Evolutionary conservation across 2,888 invertebrate species (phyloP), one percentile per base, ranked within the genome.

Genomic region (Anarsia innoxiella): DNA sequence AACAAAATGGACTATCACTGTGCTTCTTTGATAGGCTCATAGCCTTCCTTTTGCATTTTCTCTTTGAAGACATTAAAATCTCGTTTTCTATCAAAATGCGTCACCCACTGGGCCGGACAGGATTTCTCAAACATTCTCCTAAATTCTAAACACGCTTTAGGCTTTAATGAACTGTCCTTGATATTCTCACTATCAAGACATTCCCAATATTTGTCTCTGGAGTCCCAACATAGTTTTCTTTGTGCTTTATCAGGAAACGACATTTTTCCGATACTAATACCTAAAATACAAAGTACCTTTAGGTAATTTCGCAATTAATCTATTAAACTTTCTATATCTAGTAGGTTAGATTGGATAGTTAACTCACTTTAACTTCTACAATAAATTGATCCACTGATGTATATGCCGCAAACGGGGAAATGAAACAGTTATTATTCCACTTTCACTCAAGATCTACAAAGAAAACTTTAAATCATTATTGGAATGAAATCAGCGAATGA

Each of bases 71-170:
- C 88, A 59, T 95, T 87, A 75, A 94, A 97, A 54, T 92, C 93
- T 60, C 95, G 86, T 76, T 94, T 95, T 56, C 95, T 89, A 82
- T 96, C 96, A 73, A 97, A 97, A 80, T 97, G 96, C 66, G 93
- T 93, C 29, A 97, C 95, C 97, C 96, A 95, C 69, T 93, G 93
- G 1, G 88, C 70, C 1, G 94, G 93, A 64, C 95, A 96, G 13
- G 89, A 89, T 43, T 87, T 86, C 82, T 93, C 93, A 66, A 92
- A 95, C 34, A 89, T 49, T 76, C 91, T 88, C 48, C 94, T 89
- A 51, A 93, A 75, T 56, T 91, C 86, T 44, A 78, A 70, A 72
- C 97, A 97, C 43, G 75, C 82, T 52, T 80, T 84, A 5, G 80
- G 82, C 47, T 70, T 72, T 38, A 70, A 73, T 35, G 85, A 74